Evolutionary conservation across 2,113 vertebrate species (phyloP).

Genomic region (Dasyprocta punctata): DNA sequence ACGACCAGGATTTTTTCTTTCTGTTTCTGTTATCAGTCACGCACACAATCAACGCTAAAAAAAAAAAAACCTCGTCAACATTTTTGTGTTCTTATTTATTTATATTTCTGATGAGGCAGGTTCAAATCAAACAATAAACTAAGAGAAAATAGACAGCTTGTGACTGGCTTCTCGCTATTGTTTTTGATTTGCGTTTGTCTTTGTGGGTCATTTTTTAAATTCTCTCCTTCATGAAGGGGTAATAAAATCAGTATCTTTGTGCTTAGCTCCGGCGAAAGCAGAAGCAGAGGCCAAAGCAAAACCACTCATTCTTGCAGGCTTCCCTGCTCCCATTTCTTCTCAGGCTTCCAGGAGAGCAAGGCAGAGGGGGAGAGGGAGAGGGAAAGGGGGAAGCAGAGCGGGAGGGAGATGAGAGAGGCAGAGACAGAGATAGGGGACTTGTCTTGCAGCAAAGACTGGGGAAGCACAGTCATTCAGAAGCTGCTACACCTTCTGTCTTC

Average conservation of each 20-base stretch:
- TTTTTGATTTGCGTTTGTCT: neutral
- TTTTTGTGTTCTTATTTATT: slow-evolving; percentile 73
- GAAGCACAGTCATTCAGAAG: neutral
- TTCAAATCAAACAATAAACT: slow-evolving; percentile 71
- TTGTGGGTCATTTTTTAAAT: neutral
- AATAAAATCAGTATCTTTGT: neutral
- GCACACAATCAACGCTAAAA: slow-evolving; percentile 49
- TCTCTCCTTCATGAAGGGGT: neutral
- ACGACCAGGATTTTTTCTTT: slow-evolving; percentile 67
- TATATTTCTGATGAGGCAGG: slow-evolving; percentile 73
- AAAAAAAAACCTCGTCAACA: slow-evolving; percentile 1
- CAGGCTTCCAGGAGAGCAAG: neutral
- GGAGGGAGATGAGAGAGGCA: neutral
- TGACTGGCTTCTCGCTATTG: neutral
- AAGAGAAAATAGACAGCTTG: neutral
- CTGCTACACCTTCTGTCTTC: neutral
- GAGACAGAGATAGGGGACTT: neutral
- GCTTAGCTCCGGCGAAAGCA: neutral
- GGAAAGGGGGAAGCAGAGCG: no score
- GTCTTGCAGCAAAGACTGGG: neutral
- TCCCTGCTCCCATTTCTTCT: neutral
- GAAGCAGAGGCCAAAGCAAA: neutral
- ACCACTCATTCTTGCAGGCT: neutral
- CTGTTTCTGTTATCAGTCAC: slow-evolving; percentile 69
- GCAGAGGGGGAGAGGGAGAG: no score